phyloP scores from a whole-genome alignment of 2,113 vertebrate genomes.

The Gymnorhina tibicen region DNA sequence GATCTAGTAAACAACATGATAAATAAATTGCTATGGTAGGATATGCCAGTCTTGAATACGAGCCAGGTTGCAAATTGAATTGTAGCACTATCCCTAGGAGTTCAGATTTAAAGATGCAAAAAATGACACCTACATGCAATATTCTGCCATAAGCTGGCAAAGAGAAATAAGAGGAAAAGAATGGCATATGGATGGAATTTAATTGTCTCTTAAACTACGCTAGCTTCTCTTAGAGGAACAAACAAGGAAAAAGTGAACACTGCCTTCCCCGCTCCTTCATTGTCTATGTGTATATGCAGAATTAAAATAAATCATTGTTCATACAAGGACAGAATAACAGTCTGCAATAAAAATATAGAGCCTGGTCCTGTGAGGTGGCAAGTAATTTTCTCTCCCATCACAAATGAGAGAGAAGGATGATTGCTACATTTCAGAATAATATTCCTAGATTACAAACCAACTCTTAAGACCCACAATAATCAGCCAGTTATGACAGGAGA shows the following conservation, averaged over 20 bases:
- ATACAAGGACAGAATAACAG: neutral
- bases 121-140: neutral
- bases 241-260: neutral
- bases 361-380: neutral
- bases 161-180: neutral
- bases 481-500: neutral
- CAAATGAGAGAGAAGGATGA: neutral
- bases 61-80: neutral
- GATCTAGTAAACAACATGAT: neutral
- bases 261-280: neutral
- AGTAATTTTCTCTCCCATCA: neutral
- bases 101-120: slow-evolving; percentile 14
- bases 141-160: neutral
- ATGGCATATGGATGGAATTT: neutral
- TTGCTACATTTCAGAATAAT: neutral
- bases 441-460: neutral
- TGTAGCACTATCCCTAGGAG: neutral
- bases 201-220: neutral
- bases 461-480: neutral
- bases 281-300: neutral
- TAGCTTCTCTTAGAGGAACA: neutral
- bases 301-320: neutral
- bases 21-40: neutral
- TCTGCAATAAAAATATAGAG: neutral
- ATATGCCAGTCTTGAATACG: neutral